Percentiles rank a stretch among this genome's conserved stretches.
These are phyloP conservation scores for Cephus runcator DNA, from an alignment of 2,888 invertebrate species.

Conservation along the genomic window DNA sequence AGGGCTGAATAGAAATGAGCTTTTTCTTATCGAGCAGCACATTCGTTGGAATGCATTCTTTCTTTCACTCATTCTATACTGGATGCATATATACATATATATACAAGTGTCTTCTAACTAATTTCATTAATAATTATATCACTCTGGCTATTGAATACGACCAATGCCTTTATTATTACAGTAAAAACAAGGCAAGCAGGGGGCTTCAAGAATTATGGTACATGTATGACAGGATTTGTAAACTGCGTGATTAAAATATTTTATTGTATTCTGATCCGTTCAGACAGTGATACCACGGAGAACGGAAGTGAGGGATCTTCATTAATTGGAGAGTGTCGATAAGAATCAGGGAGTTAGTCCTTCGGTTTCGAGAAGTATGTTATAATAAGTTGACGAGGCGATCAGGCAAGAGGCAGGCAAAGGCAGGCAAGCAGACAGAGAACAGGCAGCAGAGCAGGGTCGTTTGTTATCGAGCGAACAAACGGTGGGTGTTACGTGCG, in stretches of 20 bases:
- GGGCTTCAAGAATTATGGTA: neutral
- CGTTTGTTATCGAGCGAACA: constrained; percentile 5
- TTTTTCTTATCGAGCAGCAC: neutral
- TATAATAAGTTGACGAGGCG: neutral
- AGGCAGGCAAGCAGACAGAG: constrained; percentile 1
- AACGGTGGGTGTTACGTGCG: constrained; percentile 26
- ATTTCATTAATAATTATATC: neutral
- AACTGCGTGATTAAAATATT: neutral
- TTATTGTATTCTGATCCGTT: neutral
- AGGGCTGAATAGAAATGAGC: neutral
- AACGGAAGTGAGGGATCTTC: neutral
- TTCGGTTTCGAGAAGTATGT: neutral
- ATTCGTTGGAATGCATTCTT: neutral
- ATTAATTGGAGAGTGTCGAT: neutral
- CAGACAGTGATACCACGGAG: neutral
- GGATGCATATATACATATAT: neutral
- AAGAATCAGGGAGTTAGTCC: neutral
- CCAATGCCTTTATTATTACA: neutral
- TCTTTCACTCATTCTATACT: neutral
- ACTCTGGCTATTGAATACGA: neutral
- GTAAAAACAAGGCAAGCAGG: neutral
- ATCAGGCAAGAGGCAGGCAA: neutral
- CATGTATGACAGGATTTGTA: neutral
- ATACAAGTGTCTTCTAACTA: neutral
- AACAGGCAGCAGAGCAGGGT: constrained; percentile 1